Percentiles rank a stretch among this genome's conserved stretches.
phyloP scores from a whole-genome alignment of 2,888 invertebrate genomes.

The Polymixis lichenea region DNA sequence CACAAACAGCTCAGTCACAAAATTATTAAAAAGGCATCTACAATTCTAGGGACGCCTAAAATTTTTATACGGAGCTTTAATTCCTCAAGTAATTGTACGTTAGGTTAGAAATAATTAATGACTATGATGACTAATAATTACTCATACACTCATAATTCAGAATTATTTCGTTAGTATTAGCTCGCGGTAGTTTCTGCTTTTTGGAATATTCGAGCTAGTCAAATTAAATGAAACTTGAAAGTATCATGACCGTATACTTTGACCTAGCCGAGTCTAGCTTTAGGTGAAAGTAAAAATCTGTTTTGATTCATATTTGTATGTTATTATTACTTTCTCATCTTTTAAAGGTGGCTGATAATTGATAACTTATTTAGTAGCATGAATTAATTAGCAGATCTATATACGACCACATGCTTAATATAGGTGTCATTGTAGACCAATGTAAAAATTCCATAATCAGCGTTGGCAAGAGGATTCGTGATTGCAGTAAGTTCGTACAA shows the following conservation, averaged over 20 bases:
- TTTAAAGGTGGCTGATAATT: conserved; percentile 37
- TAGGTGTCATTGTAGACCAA: background rate
- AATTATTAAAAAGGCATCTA: background rate
- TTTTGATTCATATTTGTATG: conserved; percentile 55
- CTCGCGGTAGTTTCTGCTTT: background rate
- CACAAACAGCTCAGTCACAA: background rate
- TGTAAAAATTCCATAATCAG: background rate
- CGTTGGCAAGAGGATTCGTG: background rate
- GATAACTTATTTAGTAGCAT: conserved; percentile 24
- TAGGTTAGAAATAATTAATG: background rate
- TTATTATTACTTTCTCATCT: conserved; percentile 62
- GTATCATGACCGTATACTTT: conserved; percentile 32
- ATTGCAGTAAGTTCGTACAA: background rate
- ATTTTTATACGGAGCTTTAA: conserved; percentile 9
- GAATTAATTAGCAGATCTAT: conserved; percentile 12
- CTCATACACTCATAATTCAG: background rate
- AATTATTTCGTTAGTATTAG: conserved; percentile 13
- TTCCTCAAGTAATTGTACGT: background rate
- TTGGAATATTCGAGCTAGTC: conserved; percentile 10
- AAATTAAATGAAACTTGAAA: conserved; percentile 46
- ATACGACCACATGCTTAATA: background rate
- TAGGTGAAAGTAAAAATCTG: conserved; percentile 47
- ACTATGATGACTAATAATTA: conserved; percentile 10
- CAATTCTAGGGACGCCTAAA: background rate
- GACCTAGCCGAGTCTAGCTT: conserved; percentile 50